Evolutionary conservation across 2,797 vertebrate genomes (phyloP).

Genomic region (Fratercula arctica): DNA sequence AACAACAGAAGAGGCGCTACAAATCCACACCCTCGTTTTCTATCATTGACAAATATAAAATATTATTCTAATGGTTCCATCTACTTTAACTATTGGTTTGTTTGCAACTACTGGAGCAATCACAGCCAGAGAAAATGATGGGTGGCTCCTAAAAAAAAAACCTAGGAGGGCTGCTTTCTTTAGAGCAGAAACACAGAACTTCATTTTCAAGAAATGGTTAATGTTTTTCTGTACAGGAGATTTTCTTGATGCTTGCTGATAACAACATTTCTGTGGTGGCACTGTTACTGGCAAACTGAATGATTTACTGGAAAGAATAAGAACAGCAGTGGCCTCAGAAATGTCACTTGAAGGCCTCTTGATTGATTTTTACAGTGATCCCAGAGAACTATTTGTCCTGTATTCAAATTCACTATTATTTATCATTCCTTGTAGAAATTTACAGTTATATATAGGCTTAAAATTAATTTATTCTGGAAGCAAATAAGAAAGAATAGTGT

Average conservation of each 20-base stretch:
- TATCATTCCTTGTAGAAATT: neutral
- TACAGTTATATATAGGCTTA: neutral
- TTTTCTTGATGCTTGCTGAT: slow-evolving; percentile 7
- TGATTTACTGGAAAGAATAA: slow-evolving; percentile 25
- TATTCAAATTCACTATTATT: neutral
- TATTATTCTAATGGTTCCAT: neutral
- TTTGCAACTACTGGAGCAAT: neutral
- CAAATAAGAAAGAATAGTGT: neutral
- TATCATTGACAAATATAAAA: neutral
- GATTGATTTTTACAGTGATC: slow-evolving; percentile 13
- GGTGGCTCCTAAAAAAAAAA: neutral
- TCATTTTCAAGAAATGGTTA: neutral
- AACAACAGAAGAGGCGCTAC: neutral
- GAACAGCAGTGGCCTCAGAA: slow-evolving; percentile 40
- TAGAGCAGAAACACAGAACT: neutral
- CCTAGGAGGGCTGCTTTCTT: neutral
- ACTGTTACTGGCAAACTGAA: neutral
- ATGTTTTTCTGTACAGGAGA: neutral
- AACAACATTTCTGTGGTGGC: neutral
- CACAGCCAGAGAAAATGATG: neutral
- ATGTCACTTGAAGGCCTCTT: slow-evolving; percentile 44
- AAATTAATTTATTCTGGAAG: neutral
- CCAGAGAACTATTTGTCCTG: neutral
- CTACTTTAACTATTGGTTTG: neutral
- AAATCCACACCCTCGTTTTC: neutral